Percentiles rank a stretch among this genome's conserved stretches.
Conservation (phyloP, 2,113 vertebrate genomes). For the Panurus biarmicus region DNA sequence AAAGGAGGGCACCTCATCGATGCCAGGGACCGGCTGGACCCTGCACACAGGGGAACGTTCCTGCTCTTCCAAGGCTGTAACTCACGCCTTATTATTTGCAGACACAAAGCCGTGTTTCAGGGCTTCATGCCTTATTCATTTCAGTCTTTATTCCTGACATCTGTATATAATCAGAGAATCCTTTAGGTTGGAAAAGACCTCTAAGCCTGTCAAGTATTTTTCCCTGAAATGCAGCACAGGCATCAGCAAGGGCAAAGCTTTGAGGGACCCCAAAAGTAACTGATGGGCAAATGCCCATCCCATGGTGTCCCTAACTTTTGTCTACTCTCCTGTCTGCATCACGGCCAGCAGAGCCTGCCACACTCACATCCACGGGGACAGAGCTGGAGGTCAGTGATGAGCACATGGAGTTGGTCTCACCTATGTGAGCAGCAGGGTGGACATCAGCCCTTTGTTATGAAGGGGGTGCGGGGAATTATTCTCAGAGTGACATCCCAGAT, state of each 20-base stretch:
- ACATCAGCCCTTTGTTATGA: background rate
- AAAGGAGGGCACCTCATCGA: background rate
- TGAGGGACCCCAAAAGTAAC: background rate
- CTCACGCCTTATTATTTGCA: conserved; percentile 33
- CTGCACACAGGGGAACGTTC: background rate
- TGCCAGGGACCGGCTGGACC: background rate
- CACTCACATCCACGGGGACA: rapidly evolving
- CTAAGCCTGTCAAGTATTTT: background rate
- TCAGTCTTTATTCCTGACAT: background rate
- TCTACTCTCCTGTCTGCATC: rapidly evolving
- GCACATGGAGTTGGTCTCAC: rapidly evolving
- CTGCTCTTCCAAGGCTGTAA: background rate
- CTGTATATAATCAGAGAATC: background rate
- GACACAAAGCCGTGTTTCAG: background rate
- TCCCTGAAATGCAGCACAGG: rapidly evolving
- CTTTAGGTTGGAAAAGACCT: background rate
- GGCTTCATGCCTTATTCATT: background rate
- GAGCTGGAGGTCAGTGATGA: background rate
- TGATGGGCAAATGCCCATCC: background rate
- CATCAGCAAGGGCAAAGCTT: background rate
- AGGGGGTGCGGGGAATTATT: background rate
- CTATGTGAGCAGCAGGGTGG: background rate
- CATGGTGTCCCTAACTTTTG: background rate
- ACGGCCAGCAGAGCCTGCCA: background rate
- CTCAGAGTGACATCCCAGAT: background rate